These are phyloP conservation scores for Heteropelma amictum DNA, from an alignment of 2,888 invertebrate genomes.

Conservation along the genomic window DNA sequence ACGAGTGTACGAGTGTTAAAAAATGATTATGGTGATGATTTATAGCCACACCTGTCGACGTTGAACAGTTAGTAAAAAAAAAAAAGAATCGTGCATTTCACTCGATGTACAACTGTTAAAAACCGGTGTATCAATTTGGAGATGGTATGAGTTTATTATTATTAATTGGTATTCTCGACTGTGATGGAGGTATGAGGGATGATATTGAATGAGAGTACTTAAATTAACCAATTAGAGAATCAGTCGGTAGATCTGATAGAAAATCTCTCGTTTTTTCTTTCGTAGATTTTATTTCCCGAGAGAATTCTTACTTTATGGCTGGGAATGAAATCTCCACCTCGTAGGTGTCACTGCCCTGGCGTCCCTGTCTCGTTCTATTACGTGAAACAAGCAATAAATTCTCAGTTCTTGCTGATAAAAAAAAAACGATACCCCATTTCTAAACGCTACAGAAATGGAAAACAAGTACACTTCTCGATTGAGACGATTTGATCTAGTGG, in stretches of 20 bases:
- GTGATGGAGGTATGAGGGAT: constrained; percentile 36
- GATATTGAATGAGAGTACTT: constrained; percentile 42
- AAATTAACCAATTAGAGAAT: constrained; percentile 50
- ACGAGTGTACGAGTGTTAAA: constrained; percentile 28
- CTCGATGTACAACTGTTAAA: constrained; percentile 39
- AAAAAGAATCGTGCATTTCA: constrained; percentile 44
- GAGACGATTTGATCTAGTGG: constrained; percentile 2
- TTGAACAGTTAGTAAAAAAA: constrained; percentile 44
- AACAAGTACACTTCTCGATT: constrained; percentile 29
- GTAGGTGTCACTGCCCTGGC: constrained; percentile 94
- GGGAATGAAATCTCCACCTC: constrained; percentile 95
- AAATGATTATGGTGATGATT: constrained; percentile 34
- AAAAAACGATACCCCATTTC: constrained; percentile 5
- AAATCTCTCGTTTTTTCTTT: constrained; percentile 38
- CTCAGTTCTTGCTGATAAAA: constrained; percentile 50
- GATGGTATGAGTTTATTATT: constrained; percentile 39
- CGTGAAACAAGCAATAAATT: constrained; percentile 76
- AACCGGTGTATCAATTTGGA: constrained; percentile 37
- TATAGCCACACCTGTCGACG: constrained; percentile 49
- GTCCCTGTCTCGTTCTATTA: constrained; percentile 89
- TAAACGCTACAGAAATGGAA: constrained; percentile 1
- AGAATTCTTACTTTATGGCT: constrained; percentile 88
- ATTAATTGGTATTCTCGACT: constrained; percentile 16
- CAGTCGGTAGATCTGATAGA: constrained; percentile 29
- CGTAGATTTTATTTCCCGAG: constrained; percentile 3